Base-by-base conservation (phyloP, 2,888 invertebrate genomes). In the Luffia ferchaultella region DNA sequence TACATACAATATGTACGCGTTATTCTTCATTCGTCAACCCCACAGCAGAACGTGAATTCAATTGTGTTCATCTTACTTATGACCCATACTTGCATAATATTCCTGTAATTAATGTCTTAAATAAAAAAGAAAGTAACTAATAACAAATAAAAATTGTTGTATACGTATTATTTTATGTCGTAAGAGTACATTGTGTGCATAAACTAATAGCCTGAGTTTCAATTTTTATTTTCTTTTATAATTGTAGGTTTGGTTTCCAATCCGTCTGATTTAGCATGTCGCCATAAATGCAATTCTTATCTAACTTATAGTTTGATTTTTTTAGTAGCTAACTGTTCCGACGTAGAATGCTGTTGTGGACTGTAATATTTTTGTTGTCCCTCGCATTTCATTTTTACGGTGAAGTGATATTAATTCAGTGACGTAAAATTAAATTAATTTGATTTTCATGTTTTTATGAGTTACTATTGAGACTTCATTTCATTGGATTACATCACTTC, bases 121-220 rank as follows among this genome's bases (percentile, higher is more conserved):
- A n/a, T n/a, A n/a, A n/a, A n/a, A n/a, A n/a, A n/a, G n/a, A n/a
- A n/a, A n/a, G n/a, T n/a, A n/a, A n/a, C n/a, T n/a, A n/a, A n/a
- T n/a, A n/a, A n/a, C n/a, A n/a, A n/a, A n/a, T n/a, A n/a, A n/a
- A n/a, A n/a, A n/a, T n/a, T n/a, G n/a, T n/a, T n/a, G n/a, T n/a
- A n/a, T n/a, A n/a, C n/a, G n/a, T n/a, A n/a, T n/a, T n/a, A n/a
- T n/a, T n/a, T n/a, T n/a, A n/a, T n/a, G n/a, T n/a, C n/a, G n/a
- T n/a, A n/a, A n/a, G n/a, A n/a, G 12, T 30, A 30, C 12, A 7
- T 30, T 7, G 30, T 30, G 12, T 30, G 30, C 30, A 30, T 30
- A 30, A n/a, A 50, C 17, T 49, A 55, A n/a, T 20, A 54, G 79
- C 79, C 76, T 79, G 79, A 74, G 76, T 76, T 78, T 77, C 77